Conservation (phyloP, 1,140 invertebrate species). For the Spodoptera frugiperda region DNA sequence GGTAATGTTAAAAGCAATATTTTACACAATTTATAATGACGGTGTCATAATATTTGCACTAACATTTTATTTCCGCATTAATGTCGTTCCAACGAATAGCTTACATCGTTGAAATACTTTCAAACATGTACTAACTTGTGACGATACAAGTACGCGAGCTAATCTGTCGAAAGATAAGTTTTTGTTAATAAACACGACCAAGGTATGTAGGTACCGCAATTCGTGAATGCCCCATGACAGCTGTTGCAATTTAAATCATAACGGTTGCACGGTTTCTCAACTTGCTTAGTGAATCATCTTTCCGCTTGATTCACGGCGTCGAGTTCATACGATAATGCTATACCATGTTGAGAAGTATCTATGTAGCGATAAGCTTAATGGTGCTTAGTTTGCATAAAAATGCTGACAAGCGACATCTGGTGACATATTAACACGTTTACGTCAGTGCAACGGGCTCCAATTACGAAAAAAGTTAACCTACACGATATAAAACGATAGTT, state of each 20-base stretch:
- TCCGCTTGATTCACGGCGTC: constrained; percentile 76
- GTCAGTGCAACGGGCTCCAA: constrained; percentile 1
- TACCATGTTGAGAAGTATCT: constrained; percentile 19
- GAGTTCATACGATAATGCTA: constrained; percentile 41
- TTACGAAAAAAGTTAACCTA: not conserved
- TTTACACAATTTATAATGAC: no score
- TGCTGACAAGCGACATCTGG: constrained; percentile 14
- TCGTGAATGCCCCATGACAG: constrained; percentile 73
- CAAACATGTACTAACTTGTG: no score
- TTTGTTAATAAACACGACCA: constrained; percentile 45
- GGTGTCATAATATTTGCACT: no score
- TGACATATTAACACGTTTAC: constrained; percentile 15
- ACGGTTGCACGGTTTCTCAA: constrained; percentile 79
- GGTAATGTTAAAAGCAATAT: no score
- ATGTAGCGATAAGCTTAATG: constrained; percentile 36
- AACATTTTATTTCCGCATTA: no score
- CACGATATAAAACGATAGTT: not conserved
- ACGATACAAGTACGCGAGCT: not conserved
- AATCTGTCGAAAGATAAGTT: constrained; percentile 11
- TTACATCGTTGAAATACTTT: no score
- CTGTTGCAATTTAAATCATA: constrained; percentile 83
- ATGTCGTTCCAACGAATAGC: no score
- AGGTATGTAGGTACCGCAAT: constrained; percentile 78
- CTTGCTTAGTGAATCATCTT: constrained; percentile 80
- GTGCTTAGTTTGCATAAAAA: constrained; percentile 46